A percentile compares a stretch with the other conserved stretches of the same genome.
These are phyloP conservation scores for Aspiorhynchus laticeps DNA, from an alignment of 2,113 vertebrate genomes.

Conservation along the genomic window DNA sequence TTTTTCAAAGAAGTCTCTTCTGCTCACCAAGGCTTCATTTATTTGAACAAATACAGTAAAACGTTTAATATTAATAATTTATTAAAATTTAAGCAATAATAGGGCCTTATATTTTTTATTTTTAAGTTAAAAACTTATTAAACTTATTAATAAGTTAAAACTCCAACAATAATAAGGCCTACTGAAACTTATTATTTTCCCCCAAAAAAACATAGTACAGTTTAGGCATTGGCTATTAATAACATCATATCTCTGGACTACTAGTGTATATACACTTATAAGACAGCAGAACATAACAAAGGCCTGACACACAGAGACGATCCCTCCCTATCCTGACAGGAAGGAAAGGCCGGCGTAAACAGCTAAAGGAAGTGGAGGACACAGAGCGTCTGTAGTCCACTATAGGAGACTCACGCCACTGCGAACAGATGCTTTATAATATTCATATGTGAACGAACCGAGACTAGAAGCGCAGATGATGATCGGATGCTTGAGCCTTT, in stretches of 20 bases:
- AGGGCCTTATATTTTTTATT: too few relatives aligned
- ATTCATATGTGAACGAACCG: conserved; percentile 1
- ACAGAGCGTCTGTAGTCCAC: conserved; percentile 19
- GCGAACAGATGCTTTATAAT: not conserved
- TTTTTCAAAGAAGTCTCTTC: not conserved
- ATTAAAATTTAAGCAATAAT: too few relatives aligned
- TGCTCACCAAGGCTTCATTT: not conserved
- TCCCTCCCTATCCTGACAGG: conserved; percentile 53
- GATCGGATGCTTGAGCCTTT: not conserved
- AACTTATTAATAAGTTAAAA: too few relatives aligned
- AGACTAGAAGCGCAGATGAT: not conserved
- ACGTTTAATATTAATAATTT: too few relatives aligned
- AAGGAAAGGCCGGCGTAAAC: conserved; percentile 58
- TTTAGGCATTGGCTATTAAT: not conserved
- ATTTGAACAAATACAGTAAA: not conserved
- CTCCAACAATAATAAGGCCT: too few relatives aligned
- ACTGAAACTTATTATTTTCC: too few relatives aligned
- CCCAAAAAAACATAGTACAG: too few relatives aligned
- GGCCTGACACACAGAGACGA: not conserved
- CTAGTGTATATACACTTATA: not conserved
- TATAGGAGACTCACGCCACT: not conserved
- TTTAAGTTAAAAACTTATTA: too few relatives aligned
- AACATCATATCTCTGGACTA: too few relatives aligned
- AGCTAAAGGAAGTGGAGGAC: conserved; percentile 40
- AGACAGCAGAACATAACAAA: not conserved